Base-by-base conservation (phyloP, 2,888 invertebrate species). In the Caenorhabditis sulstoni region DNA sequence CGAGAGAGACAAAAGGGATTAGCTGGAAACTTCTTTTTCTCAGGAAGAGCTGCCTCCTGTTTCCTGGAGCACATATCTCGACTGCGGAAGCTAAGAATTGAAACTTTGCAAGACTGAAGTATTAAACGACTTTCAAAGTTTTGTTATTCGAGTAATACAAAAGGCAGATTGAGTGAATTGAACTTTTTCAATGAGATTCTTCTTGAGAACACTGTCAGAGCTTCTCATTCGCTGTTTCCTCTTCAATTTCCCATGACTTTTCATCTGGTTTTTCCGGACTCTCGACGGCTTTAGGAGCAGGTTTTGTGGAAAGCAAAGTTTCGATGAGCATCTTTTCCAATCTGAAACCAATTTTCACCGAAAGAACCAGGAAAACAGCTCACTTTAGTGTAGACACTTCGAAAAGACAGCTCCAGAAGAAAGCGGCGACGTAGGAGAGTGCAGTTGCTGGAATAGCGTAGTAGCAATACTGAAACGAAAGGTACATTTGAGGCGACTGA, bases 351-450 rank as follows among this genome's bases (percentile, higher is more conserved):
- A n/a, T n/a, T n/a, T n/a, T n/a, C n/a, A n/a, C n/a, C n/a, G n/a
- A n/a, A n/a, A 47, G n/a, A 47, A 18, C 8, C 16, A 16, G 9
- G 22, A 23, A 1, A n/a, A 57, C 3, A 3, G 29, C 80, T 45
- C 16, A 67, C 67, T 82, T 82, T 39, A 77, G 49, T 8, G 73
- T 70, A 14, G 80, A 73, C 1, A 83, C 57, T 79, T 83, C 83
- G 35, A 79, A 77, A 0, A 77, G 61, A 37, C 79, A 77, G 45
- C 83, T 83, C 83, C 83, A 83, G 37, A 79, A 75, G 50, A 83
- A 76, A 11, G 81, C 83, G 39, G 52, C 58, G 9, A 73, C 5
- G 23, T 79, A 83, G 47, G 81, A 55, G 35, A 81, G 55, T 0
- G 61, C 20, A 0, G 74, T 79, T 18, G 66, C 75, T 0, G 83